These are phyloP conservation scores for Dyspetes luteomarginatus DNA, from an alignment of 2,888 invertebrate species.

Conservation along the genomic window DNA sequence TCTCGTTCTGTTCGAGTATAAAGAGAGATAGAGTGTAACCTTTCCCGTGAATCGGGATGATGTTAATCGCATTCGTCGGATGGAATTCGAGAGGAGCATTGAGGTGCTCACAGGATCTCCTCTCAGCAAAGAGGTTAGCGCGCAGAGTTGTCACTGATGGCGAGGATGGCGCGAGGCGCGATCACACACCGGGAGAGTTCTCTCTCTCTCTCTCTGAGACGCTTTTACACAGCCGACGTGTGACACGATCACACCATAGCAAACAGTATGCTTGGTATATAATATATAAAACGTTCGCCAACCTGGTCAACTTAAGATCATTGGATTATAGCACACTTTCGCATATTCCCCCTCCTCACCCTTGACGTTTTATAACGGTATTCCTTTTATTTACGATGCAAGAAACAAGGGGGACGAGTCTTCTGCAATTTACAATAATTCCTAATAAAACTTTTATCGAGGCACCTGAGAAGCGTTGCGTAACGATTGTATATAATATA, in stretches of 20 bases:
- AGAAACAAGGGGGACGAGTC: constrained; percentile 16
- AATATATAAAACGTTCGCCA: constrained; percentile 12
- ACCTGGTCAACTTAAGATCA: constrained; percentile 26
- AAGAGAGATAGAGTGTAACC: constrained; percentile 16
- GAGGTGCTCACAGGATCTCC: constrained; percentile 13
- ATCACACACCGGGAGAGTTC: neutral
- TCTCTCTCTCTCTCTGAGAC: neutral
- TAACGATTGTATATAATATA: too few species aligned
- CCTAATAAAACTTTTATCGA: constrained; percentile 18
- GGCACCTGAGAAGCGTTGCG: neutral
- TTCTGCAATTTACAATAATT: neutral
- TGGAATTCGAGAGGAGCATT: constrained; percentile 40
- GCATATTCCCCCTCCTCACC: constrained; percentile 14
- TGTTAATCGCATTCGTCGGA: constrained; percentile 47
- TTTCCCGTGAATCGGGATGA: constrained; percentile 46
- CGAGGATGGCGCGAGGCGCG: neutral
- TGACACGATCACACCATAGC: neutral
- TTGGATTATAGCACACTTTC: constrained; percentile 32
- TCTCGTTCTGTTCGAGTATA: neutral
- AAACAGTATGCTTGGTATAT: neutral
- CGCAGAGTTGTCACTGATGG: constrained; percentile 17
- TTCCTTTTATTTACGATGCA: constrained; percentile 44
- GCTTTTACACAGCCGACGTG: neutral
- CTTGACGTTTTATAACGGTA: constrained; percentile 32
- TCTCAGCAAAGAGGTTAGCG: neutral